Evolutionary conservation across 2,797 vertebrate genomes (phyloP), one percentile per base, ranked within the genome.

Genomic region (Bovichtus variegatus): DNA sequence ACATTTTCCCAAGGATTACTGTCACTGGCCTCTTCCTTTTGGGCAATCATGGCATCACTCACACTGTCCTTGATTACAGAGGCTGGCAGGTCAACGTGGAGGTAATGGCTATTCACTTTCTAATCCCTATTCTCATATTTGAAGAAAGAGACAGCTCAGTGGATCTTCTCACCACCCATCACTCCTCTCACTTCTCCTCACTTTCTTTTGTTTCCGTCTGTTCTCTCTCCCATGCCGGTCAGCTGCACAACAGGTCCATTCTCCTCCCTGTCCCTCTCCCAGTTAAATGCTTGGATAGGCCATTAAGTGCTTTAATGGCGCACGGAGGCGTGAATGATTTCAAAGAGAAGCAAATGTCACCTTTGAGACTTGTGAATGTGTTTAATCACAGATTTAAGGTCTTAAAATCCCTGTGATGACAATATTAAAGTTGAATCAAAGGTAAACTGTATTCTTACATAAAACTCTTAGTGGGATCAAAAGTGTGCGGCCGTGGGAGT

Each of bases 1-100:
- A 72, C 80, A 91, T 90, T 94, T 94, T 94, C 93, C 91, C 93
- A 95, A 88, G 85, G 88, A 91, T 92, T 88, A 90, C 86, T 91
- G 90, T 94, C 89, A 87, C 58, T 79, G 80, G 81, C 76, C 84
- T 85, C 81, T 86, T 89, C 86, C 87, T 86, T 77, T 71, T 72
- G 71, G 76, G 84, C 79, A 88, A 93, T 94, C 91, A 91, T 82
- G 78, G 89, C 89, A 78, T 94, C 91, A 91, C 83, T 94, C 90
- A 85, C 87, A 85, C 83, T 82, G 81, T 82, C 80, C 90, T 76
- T 90, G 87, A 90, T 94, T 92, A 92, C 92, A 91, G 87, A 65
- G 64, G 75, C 82, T 90, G 88, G 91, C 91, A 88, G 87, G 89
- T 89, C 84, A 79, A 67, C 74, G 78, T 76, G 90, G 91, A 88